Conservation (phyloP, 2,113 vertebrate genomes). For the Stomatorhinus ivindoensis region DNA sequence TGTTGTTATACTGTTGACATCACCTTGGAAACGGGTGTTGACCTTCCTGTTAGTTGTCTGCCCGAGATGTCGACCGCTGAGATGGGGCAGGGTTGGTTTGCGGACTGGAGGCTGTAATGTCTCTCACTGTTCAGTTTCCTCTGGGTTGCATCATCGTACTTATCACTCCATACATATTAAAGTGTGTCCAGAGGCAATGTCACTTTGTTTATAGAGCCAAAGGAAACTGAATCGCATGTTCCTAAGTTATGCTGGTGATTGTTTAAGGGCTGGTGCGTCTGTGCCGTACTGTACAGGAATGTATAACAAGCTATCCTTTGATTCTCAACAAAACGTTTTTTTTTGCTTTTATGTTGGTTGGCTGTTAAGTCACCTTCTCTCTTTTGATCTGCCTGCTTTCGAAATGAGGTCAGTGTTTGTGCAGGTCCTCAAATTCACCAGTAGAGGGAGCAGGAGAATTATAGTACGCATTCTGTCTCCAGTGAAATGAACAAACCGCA, state of each 20-base stretch:
- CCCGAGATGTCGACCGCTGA: not conserved
- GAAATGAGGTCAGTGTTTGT: not conserved
- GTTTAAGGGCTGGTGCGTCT: not conserved
- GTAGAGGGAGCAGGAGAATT: not conserved
- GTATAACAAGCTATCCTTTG: not conserved
- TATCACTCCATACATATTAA: not conserved
- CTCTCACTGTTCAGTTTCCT: constrained; percentile 23
- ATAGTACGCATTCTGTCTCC: not conserved
- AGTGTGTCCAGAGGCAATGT: not conserved
- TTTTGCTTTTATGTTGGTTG: not conserved
- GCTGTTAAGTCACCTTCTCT: not conserved
- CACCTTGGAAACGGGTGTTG: constrained; percentile 46
- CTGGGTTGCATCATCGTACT: constrained; percentile 31
- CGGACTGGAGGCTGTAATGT: not conserved
- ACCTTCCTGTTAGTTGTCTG: constrained; percentile 7
- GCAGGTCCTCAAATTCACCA: constrained; percentile 7
- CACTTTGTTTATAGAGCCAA: not conserved
- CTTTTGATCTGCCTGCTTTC: not conserved
- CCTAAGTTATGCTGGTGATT: not conserved
- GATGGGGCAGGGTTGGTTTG: not conserved
- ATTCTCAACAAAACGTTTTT: not conserved
- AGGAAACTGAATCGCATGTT: not conserved
- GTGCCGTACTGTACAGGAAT: not conserved
- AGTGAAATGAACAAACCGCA: not conserved
- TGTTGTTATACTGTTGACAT: constrained; percentile 56